Conservation (phyloP, 2,113 vertebrate species). For the Heterochromis multidens region DNA sequence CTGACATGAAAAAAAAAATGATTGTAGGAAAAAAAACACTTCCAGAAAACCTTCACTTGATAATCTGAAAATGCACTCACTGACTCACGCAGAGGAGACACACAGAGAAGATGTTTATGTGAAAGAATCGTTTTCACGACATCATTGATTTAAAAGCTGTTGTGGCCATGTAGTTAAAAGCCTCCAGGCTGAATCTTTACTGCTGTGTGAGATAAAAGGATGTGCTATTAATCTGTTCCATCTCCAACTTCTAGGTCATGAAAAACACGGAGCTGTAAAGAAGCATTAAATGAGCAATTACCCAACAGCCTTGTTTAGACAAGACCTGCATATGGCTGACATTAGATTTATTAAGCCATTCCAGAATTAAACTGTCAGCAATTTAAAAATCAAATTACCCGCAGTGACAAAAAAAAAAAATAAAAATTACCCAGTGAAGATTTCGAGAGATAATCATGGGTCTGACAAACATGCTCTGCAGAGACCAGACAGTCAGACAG, state of each 20-base stretch:
- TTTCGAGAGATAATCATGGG: conserved; percentile 10
- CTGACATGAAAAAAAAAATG: neutral
- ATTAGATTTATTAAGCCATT: conserved; percentile 22
- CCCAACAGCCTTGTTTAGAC: conserved; percentile 42
- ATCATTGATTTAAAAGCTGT: conserved; percentile 20
- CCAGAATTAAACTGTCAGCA: conserved; percentile 50
- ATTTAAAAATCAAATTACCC: conserved; percentile 32
- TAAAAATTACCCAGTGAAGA: neutral
- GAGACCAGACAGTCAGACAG: neutral
- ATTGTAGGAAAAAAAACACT: neutral
- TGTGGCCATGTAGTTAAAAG: conserved; percentile 3
- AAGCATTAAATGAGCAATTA: conserved; percentile 43
- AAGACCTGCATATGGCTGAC: conserved; percentile 33
- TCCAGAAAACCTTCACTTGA: neutral
- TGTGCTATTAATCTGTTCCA: conserved; percentile 32
- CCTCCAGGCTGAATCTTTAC: conserved; percentile 28
- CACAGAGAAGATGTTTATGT: neutral
- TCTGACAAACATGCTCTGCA: neutral
- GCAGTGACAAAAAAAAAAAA: neutral
- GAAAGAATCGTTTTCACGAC: neutral
- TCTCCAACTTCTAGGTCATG: conserved; percentile 17
- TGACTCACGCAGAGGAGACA: neutral
- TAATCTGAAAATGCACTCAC: neutral
- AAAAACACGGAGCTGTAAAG: conserved; percentile 11
- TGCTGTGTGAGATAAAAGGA: conserved; percentile 36